These are phyloP conservation scores for Hycleus cichorii DNA, from an alignment of 1,140 invertebrate genomes.

Conservation along the genomic window DNA sequence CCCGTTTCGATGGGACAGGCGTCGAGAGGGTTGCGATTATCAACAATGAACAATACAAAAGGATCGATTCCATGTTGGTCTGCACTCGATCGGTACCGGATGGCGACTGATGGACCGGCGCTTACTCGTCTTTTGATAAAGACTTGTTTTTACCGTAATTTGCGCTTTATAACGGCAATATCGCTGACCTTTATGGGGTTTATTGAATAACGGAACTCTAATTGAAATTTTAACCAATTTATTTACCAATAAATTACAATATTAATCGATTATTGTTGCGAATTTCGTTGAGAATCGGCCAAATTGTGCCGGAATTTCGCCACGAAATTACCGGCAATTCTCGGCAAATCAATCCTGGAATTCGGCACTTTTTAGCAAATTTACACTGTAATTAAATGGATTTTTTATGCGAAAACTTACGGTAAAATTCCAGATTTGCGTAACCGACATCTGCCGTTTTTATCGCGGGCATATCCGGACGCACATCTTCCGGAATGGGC, in stretches of 20 bases:
- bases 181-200: no score
- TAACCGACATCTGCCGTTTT: constrained; percentile 34
- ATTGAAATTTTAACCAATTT: no score
- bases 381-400: neutral
- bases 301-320: constrained; percentile 19
- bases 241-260: no score
- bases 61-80: neutral
- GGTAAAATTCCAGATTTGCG: constrained; percentile 21
- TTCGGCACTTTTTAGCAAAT: neutral
- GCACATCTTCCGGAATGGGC: constrained; percentile 26
- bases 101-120: neutral
- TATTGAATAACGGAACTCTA: no score
- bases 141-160: constrained; percentile 9
- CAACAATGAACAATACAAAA: neutral
- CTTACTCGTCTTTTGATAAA: constrained; percentile 9
- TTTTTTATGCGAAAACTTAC: neutral
- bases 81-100: neutral
- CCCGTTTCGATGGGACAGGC: constrained; percentile 11
- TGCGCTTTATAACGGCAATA: neutral
- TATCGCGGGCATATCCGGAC: constrained; percentile 34
- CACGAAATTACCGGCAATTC: constrained; percentile 27
- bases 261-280: no score
- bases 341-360: constrained; percentile 19
- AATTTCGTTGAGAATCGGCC: neutral
- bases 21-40: neutral